Percentiles rank a stretch among this genome's conserved stretches.
Conservation (phyloP, 2,888 invertebrate species). For the Eupithecia dodoneata region DNA sequence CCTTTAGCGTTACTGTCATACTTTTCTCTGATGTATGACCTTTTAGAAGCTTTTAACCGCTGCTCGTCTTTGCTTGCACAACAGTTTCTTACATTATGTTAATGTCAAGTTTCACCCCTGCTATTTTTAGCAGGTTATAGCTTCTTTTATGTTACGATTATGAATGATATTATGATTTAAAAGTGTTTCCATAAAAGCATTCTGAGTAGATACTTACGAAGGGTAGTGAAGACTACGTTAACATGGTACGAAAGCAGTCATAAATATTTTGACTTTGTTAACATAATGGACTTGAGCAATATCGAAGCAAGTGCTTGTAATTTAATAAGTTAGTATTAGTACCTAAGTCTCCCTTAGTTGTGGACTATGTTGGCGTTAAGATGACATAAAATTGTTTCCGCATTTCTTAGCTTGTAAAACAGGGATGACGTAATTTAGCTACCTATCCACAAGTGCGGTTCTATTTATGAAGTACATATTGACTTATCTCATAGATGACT, state of each 20-base stretch:
- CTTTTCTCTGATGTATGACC: conserved; percentile 1
- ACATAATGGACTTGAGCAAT: conserved; percentile 21
- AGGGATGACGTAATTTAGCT: conserved; percentile 32
- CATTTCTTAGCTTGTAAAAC: conserved; percentile 37
- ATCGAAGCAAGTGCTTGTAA: conserved; percentile 24
- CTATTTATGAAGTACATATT: background rate
- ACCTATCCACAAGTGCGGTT: background rate
- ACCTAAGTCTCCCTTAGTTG: conserved; percentile 5
- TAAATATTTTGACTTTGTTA: conserved; percentile 29
- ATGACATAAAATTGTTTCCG: conserved; percentile 34
- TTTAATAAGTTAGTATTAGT: conserved; percentile 12
- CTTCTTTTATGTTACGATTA: conserved; percentile 5
- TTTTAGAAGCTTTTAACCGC: conserved; percentile 6
- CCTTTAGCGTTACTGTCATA: conserved; percentile 20
- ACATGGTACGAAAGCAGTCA: background rate
- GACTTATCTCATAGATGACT: background rate
- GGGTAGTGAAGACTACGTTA: background rate
- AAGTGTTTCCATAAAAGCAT: conserved; percentile 1
- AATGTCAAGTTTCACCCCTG: conserved; percentile 1
- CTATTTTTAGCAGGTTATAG: background rate
- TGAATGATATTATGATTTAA: background rate
- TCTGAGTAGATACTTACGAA: background rate
- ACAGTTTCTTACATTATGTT: conserved; percentile 5
- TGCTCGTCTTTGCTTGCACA: background rate
- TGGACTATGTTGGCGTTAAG: conserved; percentile 29